A percentile compares a stretch with the other conserved stretches of the same genome.
Conservation (phyloP, 2,888 invertebrate species). For the Drosophila kambysellisi region DNA sequence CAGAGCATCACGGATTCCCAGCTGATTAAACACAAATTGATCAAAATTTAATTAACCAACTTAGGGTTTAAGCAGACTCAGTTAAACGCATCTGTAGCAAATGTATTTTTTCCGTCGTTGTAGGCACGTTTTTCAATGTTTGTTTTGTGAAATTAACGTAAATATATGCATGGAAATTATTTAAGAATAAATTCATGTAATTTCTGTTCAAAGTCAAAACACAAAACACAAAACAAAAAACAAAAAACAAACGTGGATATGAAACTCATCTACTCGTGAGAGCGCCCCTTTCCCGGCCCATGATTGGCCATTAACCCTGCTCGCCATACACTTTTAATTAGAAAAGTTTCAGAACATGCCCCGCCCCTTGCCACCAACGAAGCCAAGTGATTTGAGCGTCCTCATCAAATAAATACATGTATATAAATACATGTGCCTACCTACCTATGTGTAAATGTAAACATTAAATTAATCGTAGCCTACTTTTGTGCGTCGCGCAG, state of each 20-base stretch:
- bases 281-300: neutral
- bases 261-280: conserved; percentile 4
- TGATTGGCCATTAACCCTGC: conserved; percentile 47
- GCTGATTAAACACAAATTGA: conserved; percentile 37
- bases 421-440: conserved; percentile 8
- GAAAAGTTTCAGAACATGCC: conserved; percentile 61
- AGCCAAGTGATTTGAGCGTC: conserved; percentile 14
- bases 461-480: conserved; percentile 49
- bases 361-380: conserved; percentile 11
- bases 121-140: conserved; percentile 36
- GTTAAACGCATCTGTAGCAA: neutral
- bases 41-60: conserved; percentile 39
- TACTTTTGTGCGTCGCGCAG: conserved; percentile 47
- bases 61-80: conserved; percentile 1
- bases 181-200: conserved; percentile 71
- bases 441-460: conserved; percentile 7
- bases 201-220: conserved; percentile 62
- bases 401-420: conserved; percentile 28
- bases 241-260: neutral
- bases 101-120: conserved; percentile 7
- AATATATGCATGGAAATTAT: conserved; percentile 74
- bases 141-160: conserved; percentile 35
- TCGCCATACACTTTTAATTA: conserved; percentile 72
- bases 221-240: conserved; percentile 5
- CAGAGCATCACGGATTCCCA: conserved; percentile 4